Conservation (phyloP, 2,888 invertebrate species). For the Thysanoteuthis rhombus region DNA sequence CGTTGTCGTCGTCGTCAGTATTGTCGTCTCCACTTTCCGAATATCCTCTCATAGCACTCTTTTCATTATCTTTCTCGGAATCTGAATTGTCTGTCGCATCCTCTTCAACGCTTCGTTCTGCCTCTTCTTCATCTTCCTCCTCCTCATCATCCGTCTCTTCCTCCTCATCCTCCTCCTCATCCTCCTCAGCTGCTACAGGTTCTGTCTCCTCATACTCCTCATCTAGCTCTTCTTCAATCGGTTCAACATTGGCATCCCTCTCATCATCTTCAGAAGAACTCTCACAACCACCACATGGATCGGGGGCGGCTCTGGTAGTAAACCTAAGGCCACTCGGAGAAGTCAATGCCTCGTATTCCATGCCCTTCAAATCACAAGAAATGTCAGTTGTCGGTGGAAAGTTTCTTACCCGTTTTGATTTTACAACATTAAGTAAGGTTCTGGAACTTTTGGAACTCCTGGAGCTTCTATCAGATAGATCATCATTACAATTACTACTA, state of each 20-base stretch:
- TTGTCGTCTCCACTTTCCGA: background rate
- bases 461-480: background rate
- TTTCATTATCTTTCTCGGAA: background rate
- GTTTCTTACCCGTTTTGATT: background rate
- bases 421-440: background rate
- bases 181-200: background rate
- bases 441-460: background rate
- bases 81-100: background rate
- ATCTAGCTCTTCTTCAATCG: background rate
- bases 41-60: background rate
- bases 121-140: background rate
- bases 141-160: background rate
- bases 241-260: background rate
- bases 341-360: background rate
- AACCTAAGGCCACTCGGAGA: background rate
- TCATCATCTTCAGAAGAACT: background rate
- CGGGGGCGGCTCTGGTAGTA: background rate
- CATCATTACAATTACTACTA: background rate
- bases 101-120: background rate
- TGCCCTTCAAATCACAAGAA: background rate
- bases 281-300: background rate
- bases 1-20: background rate
- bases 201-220: background rate
- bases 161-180: background rate
- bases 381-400: background rate